These are phyloP conservation scores for Semnornis frantzii DNA, from an alignment of 2,113 vertebrate genomes.

Conservation along the genomic window DNA sequence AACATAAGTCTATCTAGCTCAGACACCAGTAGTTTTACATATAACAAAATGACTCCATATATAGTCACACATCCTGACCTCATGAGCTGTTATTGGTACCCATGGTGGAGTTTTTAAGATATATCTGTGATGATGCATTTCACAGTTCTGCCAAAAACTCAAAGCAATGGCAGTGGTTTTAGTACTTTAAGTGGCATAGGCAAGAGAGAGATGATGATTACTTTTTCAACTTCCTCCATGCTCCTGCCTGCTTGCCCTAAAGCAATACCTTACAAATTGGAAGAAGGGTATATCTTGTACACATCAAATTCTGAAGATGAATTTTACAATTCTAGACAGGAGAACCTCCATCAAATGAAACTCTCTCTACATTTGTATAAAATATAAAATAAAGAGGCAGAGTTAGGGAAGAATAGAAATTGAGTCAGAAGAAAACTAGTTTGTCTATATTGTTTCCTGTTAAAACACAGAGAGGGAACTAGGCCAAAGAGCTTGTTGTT, in stretches of 20 bases:
- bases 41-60: neutral
- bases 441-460: neutral
- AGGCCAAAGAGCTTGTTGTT: neutral
- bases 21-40: neutral
- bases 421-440: neutral
- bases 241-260: neutral
- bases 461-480: neutral
- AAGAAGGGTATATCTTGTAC: neutral
- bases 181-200: neutral
- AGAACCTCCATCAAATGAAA: neutral
- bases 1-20: neutral
- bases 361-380: neutral
- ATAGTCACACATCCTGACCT: neutral
- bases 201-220: neutral
- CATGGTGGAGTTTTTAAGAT: neutral
- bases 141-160: neutral
- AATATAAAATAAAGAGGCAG: neutral
- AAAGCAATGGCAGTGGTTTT: neutral
- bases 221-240: neutral
- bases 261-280: neutral
- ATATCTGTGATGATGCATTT: neutral
- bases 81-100: neutral
- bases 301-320: neutral
- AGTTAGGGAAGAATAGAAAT: neutral
- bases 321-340: neutral